phyloP scores from a whole-genome alignment of 2,113 vertebrate genomes.

The Gnathonemus echidnorhynchus region DNA sequence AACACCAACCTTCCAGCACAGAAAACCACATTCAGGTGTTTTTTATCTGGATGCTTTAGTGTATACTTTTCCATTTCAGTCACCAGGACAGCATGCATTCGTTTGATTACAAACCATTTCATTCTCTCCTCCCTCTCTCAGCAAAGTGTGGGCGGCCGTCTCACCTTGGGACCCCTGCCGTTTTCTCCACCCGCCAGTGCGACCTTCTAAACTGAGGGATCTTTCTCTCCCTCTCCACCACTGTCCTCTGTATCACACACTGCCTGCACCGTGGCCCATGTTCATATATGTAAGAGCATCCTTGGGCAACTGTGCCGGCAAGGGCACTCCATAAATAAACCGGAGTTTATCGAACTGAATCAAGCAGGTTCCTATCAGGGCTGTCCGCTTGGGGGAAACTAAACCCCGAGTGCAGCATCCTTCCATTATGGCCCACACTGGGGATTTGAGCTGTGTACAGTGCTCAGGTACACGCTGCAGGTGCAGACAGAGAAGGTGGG shows the following conservation, averaged over 20 bases:
- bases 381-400: not conserved
- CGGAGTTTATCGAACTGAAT: not conserved
- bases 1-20: not conserved
- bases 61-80: not conserved
- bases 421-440: not conserved
- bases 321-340: not conserved
- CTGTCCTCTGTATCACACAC: not conserved
- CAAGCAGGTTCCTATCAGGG: not conserved
- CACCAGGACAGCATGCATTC: not conserved
- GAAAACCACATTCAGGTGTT: not conserved
- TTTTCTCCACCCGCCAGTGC: not conserved
- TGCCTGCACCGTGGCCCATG: not conserved
- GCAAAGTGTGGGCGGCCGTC: not conserved
- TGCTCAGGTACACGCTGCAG: not conserved
- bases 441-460: not conserved
- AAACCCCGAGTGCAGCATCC: not conserved
- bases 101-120: not conserved
- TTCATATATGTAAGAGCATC: not conserved
- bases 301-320: not conserved
- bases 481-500: not conserved
- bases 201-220: not conserved
- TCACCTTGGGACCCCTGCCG: not conserved
- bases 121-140: not conserved
- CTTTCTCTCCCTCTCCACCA: not conserved
- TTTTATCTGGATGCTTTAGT: not conserved